Base-by-base conservation (phyloP, 2,888 invertebrate genomes). In the Scaptomyza cyrtandrae region DNA sequence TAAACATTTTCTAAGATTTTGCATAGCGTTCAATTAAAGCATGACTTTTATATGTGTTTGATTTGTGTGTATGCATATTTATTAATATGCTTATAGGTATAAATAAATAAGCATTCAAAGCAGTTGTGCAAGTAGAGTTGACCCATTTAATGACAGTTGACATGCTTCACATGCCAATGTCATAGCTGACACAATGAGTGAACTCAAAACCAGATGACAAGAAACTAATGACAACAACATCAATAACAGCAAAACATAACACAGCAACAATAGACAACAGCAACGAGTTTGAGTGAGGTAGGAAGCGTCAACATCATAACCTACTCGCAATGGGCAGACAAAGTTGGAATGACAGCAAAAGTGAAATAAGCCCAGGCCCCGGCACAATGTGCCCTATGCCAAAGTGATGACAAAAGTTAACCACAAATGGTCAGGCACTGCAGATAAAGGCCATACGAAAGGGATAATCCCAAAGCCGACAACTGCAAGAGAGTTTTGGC, bases 111-210 rank as follows among this genome's bases (percentile, higher is more conserved):
- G 14, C 31, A n/a, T 10, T 14, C 35, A 16, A 33, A 19, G 6
- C 27, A 43, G 16, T 31, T 63, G 0, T 49, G 31, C 29, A 46
- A 43, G 45, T 44, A 27, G 56, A 73, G 46, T 63, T 63, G 57
- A 76, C 70, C 70, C 46, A 63, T 60, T 76, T 59, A 59, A 59
- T 31, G 45, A 45, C 49, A 75, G 46, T 61, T 70, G 60, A 65
- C 54, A 50, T 53, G 54, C 50, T 49, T 31, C 11, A 27, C 52
- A 74, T 59, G 48, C 41, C 74, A 69, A 69, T 74, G 52, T 53
- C 59, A 59, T 48, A 48, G 55, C 27, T 44, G 16, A 16, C 45
- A 55, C 49, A 58, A 49, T 49, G 58, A 24, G 44, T 49, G 57
- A 43, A 33, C 45, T 39, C 11, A 53, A 49, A 33, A 41, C 11